These are phyloP conservation scores for Rhopalosiphum nymphaeae DNA, from an alignment of 2,888 invertebrate species.

Conservation along the genomic window DNA sequence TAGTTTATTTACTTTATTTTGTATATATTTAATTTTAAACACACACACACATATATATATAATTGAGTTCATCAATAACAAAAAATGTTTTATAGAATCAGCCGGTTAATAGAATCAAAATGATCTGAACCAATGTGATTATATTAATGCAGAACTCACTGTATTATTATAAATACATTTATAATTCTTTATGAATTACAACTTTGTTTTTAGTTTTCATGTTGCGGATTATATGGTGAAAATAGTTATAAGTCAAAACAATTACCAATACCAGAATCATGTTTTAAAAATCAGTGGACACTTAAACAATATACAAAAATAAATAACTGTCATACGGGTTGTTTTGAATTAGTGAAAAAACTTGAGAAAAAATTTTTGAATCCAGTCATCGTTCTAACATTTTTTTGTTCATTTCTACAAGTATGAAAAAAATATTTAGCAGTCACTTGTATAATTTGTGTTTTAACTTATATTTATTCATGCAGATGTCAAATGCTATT, in stretches of 20 bases:
- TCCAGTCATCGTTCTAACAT: slow-evolving; percentile 52
- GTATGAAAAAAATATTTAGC: slow-evolving; percentile 13
- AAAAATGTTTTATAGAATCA: no score
- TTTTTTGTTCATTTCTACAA: slow-evolving; percentile 59
- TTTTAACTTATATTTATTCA: background rate
- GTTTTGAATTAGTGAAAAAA: slow-evolving; percentile 47
- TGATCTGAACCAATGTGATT: no score
- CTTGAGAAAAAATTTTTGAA: slow-evolving; percentile 41
- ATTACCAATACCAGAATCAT: slow-evolving; percentile 38
- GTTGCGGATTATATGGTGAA: slow-evolving; percentile 53
- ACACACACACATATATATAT: no score
- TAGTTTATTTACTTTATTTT: no score
- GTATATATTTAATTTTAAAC: no score
- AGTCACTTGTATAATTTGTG: background rate
- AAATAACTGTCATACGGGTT: slow-evolving; percentile 20
- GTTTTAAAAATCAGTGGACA: background rate
- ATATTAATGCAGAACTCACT: no score
- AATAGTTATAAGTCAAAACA: slow-evolving; percentile 53
- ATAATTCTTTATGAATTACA: background rate
- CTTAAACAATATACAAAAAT: background rate
- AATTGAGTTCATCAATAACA: no score
- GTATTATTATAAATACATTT: no score
- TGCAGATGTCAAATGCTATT: slow-evolving; percentile 51
- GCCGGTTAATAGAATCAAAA: no score
- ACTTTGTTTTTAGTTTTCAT: slow-evolving; percentile 19